These are phyloP conservation scores for Neelides folsomi DNA, from an alignment of 2,888 invertebrate species.

Conservation along the genomic window DNA sequence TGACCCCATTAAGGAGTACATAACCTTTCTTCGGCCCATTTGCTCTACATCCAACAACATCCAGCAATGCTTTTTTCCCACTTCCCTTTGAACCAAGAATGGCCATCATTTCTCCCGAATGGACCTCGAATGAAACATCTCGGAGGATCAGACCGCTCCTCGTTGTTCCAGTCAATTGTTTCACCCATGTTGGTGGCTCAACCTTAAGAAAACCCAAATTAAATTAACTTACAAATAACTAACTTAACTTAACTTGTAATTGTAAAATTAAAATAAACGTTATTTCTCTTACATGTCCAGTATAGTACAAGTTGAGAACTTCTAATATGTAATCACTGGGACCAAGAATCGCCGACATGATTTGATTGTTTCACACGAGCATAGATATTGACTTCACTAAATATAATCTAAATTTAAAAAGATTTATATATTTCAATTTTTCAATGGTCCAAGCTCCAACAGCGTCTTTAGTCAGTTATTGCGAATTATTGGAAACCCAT, in stretches of 20 bases:
- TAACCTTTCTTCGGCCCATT: slow-evolving; percentile 71
- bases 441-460: no score
- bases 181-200: slow-evolving; percentile 63
- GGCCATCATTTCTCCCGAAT: slow-evolving; percentile 85
- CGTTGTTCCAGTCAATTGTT: slow-evolving; percentile 59
- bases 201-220: slow-evolving; percentile 48
- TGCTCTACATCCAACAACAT: slow-evolving; percentile 55
- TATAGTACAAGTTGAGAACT: slow-evolving; percentile 74
- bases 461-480: no score
- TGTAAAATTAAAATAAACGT: no score
- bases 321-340: slow-evolving; percentile 75
- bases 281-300: slow-evolving; percentile 56
- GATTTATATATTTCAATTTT: no score
- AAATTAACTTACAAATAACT: no score
- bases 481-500: no score
- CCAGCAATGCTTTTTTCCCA: slow-evolving; percentile 84
- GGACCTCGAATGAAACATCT: slow-evolving; percentile 79
- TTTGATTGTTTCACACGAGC: not conserved
- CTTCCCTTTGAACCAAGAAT: slow-evolving; percentile 87
- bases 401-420: no score
- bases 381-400: no score
- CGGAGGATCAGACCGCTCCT: slow-evolving; percentile 77
- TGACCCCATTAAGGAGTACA: slow-evolving; percentile 74
- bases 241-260: not conserved
- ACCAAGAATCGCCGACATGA: slow-evolving; percentile 25